These are phyloP conservation scores for Noctilio leporinus DNA, from an alignment of 2,113 vertebrate genomes.

Conservation along the genomic window DNA sequence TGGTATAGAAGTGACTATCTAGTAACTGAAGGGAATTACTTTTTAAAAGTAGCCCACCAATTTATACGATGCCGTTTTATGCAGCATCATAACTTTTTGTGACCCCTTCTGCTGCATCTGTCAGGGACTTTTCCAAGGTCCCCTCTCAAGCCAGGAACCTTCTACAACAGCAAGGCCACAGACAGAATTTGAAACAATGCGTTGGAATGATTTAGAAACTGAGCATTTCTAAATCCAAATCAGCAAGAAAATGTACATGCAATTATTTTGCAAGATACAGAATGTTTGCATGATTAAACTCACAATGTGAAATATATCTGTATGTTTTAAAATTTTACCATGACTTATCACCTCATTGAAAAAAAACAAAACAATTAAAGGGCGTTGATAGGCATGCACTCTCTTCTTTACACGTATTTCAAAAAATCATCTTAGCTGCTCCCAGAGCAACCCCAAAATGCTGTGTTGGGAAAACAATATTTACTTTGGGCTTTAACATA, in stretches of 20 bases:
- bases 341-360: background rate
- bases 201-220: background rate
- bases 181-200: background rate
- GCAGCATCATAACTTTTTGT: background rate
- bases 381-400: background rate
- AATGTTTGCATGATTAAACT: background rate
- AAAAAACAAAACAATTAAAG: background rate
- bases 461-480: background rate
- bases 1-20: background rate
- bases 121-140: background rate
- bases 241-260: background rate
- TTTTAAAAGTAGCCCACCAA: background rate
- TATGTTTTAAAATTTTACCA: background rate
- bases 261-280: background rate
- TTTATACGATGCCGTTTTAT: background rate
- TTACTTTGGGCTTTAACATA: background rate
- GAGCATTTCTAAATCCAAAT: background rate
- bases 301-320: background rate
- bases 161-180: background rate
- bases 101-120: background rate
- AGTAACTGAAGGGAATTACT: background rate
- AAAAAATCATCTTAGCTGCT: background rate
- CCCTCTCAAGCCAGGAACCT: background rate
- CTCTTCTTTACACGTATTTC: background rate
- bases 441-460: background rate